These are phyloP conservation scores for Hylia prasina DNA, from an alignment of 2,113 vertebrate species.

Conservation along the genomic window DNA sequence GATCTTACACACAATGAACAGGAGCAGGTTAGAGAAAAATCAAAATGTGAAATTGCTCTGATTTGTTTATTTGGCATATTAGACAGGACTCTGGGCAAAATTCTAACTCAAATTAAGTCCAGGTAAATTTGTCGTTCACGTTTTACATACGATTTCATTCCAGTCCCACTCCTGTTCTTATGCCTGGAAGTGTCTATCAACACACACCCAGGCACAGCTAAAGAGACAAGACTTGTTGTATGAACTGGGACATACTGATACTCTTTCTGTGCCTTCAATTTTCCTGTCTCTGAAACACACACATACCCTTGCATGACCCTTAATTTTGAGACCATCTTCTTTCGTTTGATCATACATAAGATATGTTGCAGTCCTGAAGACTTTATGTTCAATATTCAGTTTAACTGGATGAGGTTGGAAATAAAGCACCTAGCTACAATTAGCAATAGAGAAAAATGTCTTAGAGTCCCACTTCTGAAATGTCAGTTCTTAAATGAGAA, in stretches of 20 bases:
- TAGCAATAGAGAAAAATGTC: background rate
- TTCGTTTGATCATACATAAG: background rate
- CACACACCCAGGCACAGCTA: background rate
- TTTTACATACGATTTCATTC: background rate
- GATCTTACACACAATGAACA: background rate
- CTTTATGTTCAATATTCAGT: background rate
- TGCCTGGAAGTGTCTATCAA: background rate
- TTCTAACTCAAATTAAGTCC: background rate
- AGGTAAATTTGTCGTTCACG: background rate
- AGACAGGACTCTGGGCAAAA: background rate
- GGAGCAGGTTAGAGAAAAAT: background rate
- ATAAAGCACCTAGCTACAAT: background rate
- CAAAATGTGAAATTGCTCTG: background rate
- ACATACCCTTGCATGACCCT: accelerated
- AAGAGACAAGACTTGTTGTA: background rate
- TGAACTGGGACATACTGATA: background rate
- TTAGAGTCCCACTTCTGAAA: background rate
- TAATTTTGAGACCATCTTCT: background rate
- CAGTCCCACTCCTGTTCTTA: background rate
- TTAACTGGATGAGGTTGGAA: background rate
- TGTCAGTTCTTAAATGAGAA: background rate
- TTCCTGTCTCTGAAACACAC: background rate
- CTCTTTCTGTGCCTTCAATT: background rate
- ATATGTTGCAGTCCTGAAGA: accelerated
- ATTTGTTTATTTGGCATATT: background rate